phyloP scores from a whole-genome alignment of 2,113 vertebrate genomes.

The Grus americana region DNA sequence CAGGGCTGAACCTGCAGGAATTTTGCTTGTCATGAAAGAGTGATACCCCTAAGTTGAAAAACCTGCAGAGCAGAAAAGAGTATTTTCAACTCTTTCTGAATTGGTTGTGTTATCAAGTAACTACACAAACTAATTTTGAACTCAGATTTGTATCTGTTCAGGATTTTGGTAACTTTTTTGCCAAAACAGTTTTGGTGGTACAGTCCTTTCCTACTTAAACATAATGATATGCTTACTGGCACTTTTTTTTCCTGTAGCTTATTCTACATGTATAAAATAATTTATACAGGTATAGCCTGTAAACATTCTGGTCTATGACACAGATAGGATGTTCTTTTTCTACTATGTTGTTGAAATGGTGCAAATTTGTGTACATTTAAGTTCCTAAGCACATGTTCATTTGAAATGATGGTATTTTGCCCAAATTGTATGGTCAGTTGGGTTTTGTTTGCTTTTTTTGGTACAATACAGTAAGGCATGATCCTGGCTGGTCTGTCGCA shows the following conservation, averaged over 20 bases:
- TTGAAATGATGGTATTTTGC: neutral
- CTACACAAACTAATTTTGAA: neutral
- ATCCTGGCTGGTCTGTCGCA: neutral
- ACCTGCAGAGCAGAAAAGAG: neutral
- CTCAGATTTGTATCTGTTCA: neutral
- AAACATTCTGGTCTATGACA: neutral
- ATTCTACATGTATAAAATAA: neutral
- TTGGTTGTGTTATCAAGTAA: neutral
- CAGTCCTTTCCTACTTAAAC: neutral
- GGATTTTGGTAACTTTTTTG: neutral
- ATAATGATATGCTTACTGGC: no score
- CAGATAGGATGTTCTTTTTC: neutral
- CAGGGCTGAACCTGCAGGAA: neutral
- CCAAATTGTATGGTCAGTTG: neutral
- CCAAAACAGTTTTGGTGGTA: neutral
- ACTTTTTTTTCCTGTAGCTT: neutral
- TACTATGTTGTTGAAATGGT: neutral
- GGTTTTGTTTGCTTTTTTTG: neutral
- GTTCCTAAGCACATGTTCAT: neutral
- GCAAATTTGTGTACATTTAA: neutral
- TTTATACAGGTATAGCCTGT: no score
- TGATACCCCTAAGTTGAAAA: neutral
- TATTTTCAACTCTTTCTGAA: neutral
- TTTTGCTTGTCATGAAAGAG: neutral
- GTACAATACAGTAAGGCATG: neutral